A percentile compares a stretch with the other conserved stretches of the same genome.
Evolutionary conservation across 2,113 vertebrate genomes (phyloP).

Genomic region (Orthonyx spaldingii): DNA sequence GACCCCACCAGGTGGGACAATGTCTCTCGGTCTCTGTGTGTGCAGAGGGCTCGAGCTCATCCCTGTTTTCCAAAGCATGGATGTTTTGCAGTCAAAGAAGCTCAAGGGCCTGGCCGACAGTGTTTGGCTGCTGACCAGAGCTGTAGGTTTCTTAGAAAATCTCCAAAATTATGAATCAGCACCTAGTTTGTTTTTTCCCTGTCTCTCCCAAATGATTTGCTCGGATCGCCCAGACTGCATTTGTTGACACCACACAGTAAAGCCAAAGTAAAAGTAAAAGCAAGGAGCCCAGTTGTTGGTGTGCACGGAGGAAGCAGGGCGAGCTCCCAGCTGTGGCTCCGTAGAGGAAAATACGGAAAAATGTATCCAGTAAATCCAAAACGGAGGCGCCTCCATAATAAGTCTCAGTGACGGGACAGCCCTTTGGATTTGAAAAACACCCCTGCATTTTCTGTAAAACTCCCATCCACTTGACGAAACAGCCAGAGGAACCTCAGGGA

Average conservation of each 20-base stretch:
- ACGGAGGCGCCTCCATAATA: background rate
- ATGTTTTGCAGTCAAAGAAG: background rate
- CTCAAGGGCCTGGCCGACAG: accelerated
- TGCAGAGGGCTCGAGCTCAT: background rate
- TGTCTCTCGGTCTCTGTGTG: accelerated
- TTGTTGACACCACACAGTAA: background rate
- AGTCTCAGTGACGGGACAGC: background rate
- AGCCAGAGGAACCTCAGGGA: background rate
- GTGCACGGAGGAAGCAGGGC: background rate
- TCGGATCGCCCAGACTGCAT: background rate
- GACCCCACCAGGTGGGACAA: background rate
- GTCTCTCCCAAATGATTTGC: background rate
- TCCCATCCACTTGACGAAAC: background rate
- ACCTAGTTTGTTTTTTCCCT: background rate
- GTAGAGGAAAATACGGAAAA: background rate
- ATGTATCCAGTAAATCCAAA: background rate
- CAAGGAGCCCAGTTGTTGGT: background rate
- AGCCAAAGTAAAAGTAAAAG: constrained; percentile 13
- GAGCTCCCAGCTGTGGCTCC: background rate
- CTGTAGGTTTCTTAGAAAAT: background rate
- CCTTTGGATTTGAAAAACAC: background rate
- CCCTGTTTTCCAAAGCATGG: background rate
- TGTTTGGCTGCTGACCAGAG: background rate
- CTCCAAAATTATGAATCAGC: background rate
- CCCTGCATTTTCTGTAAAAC: background rate